These are phyloP conservation scores for Benthosema pterotum DNA, from an alignment of 2,797 vertebrate species.

Conservation along the genomic window DNA sequence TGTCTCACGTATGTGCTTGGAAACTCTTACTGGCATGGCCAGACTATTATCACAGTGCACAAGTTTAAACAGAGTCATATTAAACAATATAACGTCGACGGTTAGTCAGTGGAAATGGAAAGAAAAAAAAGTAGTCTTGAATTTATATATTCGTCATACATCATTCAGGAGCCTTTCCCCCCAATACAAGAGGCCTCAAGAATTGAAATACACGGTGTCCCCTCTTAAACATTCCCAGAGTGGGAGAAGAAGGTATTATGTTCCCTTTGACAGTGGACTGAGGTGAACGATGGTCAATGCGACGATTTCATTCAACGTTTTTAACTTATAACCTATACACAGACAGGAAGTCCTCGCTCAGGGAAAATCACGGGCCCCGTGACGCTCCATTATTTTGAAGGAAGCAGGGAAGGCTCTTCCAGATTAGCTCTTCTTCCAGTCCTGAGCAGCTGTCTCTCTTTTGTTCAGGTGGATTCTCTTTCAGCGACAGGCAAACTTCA, in stretches of 20 bases:
- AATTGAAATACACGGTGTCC: constrained; percentile 12
- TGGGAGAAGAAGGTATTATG: constrained; percentile 14
- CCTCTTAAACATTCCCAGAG: constrained; percentile 17
- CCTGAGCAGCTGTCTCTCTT: constrained; percentile 65
- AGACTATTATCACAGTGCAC: too few species aligned
- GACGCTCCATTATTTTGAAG: constrained; percentile 36
- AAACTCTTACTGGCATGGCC: too few species aligned
- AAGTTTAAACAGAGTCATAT: not conserved
- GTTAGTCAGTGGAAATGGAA: not conserved
- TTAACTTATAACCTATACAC: constrained; percentile 28
- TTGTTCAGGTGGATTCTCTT: constrained; percentile 66
- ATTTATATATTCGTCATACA: not conserved
- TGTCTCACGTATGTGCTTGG: too few species aligned
- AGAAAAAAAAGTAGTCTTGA: not conserved
- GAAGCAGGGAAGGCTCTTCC: constrained; percentile 34
- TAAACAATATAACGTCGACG: not conserved
- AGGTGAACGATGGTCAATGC: constrained; percentile 7
- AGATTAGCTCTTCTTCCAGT: constrained; percentile 44
- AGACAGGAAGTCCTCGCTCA: constrained; percentile 46
- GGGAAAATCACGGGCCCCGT: constrained; percentile 4
- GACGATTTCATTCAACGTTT: constrained; percentile 20
- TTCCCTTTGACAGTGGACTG: constrained; percentile 22
- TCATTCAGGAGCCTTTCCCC: not conserved
- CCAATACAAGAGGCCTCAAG: not conserved
- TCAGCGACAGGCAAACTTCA: constrained; percentile 37